Percentiles rank a stretch among this genome's conserved stretches.
These are phyloP conservation scores for Germaria angustata DNA, from an alignment of 2,888 invertebrate genomes.

Conservation along the genomic window DNA sequence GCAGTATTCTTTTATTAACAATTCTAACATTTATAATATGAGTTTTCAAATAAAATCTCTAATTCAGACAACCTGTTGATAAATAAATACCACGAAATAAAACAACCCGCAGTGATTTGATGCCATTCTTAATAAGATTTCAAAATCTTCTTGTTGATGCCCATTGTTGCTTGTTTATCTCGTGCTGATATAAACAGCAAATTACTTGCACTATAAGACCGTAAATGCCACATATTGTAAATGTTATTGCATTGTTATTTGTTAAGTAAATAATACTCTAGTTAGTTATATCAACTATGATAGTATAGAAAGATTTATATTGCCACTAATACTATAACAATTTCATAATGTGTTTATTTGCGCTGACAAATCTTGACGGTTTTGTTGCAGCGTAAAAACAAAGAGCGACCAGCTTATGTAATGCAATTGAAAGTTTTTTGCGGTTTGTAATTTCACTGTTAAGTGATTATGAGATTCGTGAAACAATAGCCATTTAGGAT, in stretches of 20 bases:
- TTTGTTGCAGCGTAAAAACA: not conserved
- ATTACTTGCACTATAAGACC: not conserved
- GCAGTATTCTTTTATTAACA: too few relatives aligned
- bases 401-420: conserved; percentile 9
- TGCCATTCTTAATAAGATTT: not conserved
- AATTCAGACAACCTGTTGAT: too few relatives aligned
- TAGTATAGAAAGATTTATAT: not conserved
- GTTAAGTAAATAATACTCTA: not conserved
- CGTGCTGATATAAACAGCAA: not conserved
- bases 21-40: too few relatives aligned
- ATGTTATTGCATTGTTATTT: conserved; percentile 13
- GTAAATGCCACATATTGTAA: not conserved
- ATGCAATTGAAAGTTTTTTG: not conserved
- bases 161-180: not conserved
- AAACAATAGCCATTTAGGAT: not conserved
- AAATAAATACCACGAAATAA: too few relatives aligned
- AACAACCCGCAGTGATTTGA: too few relatives aligned
- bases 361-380: not conserved
- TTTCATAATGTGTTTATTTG: not conserved
- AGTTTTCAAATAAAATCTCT: too few relatives aligned
- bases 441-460: not conserved
- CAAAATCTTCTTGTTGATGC: not conserved
- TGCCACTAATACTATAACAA: not conserved
- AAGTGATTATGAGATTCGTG: not conserved
- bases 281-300: not conserved